phyloP scores from a whole-genome alignment of 2,888 invertebrate genomes.

The Oxycera nigricornis region DNA sequence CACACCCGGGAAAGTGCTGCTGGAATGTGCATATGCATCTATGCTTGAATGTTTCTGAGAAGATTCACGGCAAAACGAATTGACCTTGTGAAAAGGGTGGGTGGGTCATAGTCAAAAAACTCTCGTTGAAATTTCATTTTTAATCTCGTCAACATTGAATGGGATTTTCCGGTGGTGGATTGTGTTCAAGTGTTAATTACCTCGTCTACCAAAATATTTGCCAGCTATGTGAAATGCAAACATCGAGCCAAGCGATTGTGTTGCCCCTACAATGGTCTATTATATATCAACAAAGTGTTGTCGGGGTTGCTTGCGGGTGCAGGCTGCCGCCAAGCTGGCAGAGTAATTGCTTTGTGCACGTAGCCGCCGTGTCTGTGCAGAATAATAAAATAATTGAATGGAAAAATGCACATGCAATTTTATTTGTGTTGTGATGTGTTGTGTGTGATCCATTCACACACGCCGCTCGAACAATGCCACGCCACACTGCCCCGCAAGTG shows the following conservation, averaged over 20 bases:
- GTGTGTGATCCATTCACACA: not conserved
- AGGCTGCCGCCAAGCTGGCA: not conserved
- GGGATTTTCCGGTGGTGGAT: no score
- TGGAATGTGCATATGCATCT: no score
- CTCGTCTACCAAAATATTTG: not conserved
- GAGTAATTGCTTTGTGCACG: not conserved
- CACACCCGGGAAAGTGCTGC: no score
- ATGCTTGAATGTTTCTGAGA: no score
- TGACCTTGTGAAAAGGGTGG: no score
- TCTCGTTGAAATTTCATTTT: no score
- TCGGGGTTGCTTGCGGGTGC: not conserved
- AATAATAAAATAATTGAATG: not conserved
- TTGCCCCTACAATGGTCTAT: not conserved
- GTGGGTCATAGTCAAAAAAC: no score
- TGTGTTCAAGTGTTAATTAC: not conserved
- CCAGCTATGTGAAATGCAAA: not conserved
- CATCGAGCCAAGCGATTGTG: not conserved
- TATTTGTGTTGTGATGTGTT: no score
- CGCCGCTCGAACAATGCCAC: not conserved
- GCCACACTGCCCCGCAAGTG: not conserved
- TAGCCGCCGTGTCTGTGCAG: not conserved
- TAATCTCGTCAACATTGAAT: no score
- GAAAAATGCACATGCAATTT: not conserved
- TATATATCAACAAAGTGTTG: not conserved
- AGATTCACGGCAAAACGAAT: no score